phyloP scores from a whole-genome alignment of 2,113 vertebrate species.

The Cebus imitator region DNA sequence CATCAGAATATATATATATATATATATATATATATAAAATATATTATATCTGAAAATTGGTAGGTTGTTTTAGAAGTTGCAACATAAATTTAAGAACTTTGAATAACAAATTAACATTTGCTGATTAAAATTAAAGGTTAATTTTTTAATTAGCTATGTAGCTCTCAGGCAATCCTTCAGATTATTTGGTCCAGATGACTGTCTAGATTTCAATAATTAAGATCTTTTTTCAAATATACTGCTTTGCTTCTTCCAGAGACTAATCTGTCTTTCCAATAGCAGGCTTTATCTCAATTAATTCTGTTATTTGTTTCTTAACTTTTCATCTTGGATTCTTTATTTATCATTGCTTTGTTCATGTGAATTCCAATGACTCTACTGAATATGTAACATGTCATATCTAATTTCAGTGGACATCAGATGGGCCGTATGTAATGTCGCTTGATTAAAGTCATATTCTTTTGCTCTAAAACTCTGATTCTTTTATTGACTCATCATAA shows the following conservation, averaged over 20 bases:
- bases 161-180: not conserved
- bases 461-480: not conserved
- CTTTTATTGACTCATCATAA: constrained; percentile 24
- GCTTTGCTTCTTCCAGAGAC: not conserved
- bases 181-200: not conserved
- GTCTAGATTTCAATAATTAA: not conserved
- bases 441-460: constrained; percentile 19
- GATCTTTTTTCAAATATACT: not conserved
- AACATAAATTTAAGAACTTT: not conserved
- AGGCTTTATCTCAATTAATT: not conserved
- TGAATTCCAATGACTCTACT: constrained; percentile 36
- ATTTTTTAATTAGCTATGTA: not conserved
- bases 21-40: too few relatives aligned
- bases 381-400: not conserved
- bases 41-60: not conserved
- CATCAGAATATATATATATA: not conserved
- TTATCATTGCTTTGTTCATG: constrained; percentile 51
- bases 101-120: not conserved
- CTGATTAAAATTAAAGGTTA: not conserved
- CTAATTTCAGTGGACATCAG: constrained; percentile 20
- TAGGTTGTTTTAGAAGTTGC: not conserved
- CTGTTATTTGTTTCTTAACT: constrained; percentile 37
- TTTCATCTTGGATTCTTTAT: constrained; percentile 43
- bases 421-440: constrained; percentile 12
- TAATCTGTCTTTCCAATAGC: not conserved